A percentile compares a stretch with the other conserved stretches of the same genome.
Conservation (phyloP, 2,797 vertebrate species). For the Arrhamphus sclerolepis region DNA sequence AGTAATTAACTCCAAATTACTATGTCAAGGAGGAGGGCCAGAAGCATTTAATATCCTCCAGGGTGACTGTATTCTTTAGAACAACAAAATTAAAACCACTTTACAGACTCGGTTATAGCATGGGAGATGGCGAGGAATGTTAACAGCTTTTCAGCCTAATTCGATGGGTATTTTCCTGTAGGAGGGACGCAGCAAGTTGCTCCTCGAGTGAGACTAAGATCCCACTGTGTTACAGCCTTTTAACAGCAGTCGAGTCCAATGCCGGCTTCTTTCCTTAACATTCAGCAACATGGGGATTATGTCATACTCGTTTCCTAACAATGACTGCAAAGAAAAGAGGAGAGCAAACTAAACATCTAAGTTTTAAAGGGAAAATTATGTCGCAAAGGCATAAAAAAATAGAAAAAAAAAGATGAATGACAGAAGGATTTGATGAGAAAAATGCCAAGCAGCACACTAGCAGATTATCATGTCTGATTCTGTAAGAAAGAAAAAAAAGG, state of each 20-base stretch:
- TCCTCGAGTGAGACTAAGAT: constrained; percentile 63
- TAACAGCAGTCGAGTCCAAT: constrained; percentile 30
- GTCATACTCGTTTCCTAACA: neutral
- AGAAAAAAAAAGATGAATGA: neutral
- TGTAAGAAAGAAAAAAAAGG: too few species aligned
- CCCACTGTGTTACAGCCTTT: constrained; percentile 57
- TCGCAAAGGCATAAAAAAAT: neutral
- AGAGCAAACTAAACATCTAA: neutral
- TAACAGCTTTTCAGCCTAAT: constrained; percentile 50
- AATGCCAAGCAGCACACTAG: too few species aligned
- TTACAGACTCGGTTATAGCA: constrained; percentile 66
- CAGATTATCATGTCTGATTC: too few species aligned
- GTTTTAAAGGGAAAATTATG: neutral
- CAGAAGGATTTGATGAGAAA: too few species aligned
- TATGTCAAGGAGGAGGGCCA: constrained; percentile 31
- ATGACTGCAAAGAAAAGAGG: neutral
- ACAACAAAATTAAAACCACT: constrained; percentile 66
- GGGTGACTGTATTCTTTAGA: constrained; percentile 58
- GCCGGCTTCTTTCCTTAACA: constrained; percentile 16
- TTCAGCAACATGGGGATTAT: neutral
- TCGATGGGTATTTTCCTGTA: constrained; percentile 39
- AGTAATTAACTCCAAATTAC: constrained; percentile 62
- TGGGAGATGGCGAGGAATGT: constrained; percentile 59
- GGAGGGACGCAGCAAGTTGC: constrained; percentile 56
- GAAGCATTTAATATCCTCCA: constrained; percentile 60